phyloP scores from a whole-genome alignment of 2,113 vertebrate genomes.

The Salvelinus namaycush region DNA sequence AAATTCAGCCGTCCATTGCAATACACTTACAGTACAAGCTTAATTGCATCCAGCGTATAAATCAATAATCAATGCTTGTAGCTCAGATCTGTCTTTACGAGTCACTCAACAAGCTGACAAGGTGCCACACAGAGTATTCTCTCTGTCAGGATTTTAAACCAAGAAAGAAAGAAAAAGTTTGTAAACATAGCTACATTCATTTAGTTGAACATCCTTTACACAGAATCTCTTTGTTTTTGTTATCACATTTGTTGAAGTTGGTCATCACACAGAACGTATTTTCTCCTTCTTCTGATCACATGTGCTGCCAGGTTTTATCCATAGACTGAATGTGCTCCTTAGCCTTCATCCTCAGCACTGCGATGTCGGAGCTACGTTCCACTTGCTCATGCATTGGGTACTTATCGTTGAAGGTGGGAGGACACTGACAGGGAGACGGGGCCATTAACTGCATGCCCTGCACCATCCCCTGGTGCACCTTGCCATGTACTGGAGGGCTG shows the following conservation, averaged over 20 bases:
- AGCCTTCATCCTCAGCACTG: constrained; percentile 87
- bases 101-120: constrained; percentile 28
- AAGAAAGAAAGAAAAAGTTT: not conserved
- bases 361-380: constrained; percentile 87
- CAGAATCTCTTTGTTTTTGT: not conserved
- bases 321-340: constrained; percentile 93
- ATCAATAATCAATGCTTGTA: not conserved
- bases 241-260: not conserved
- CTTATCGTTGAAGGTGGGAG: constrained; percentile 83
- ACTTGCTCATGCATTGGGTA: constrained; percentile 84
- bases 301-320: constrained; percentile 92
- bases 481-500: constrained; percentile 51
- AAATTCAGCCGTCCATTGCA: constrained; percentile 7
- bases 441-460: constrained; percentile 79
- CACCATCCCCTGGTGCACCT: constrained; percentile 62
- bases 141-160: constrained; percentile 1
- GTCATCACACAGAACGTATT: not conserved
- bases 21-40: not conserved
- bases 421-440: constrained; percentile 81
- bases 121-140: constrained; percentile 17
- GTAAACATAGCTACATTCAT: too few species aligned
- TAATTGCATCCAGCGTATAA: not conserved
- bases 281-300: constrained; percentile 68
- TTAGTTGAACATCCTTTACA: not conserved
- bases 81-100: not conserved